Evolutionary conservation across 2,113 vertebrate genomes (phyloP).

Genomic region (Lontra canadensis): DNA sequence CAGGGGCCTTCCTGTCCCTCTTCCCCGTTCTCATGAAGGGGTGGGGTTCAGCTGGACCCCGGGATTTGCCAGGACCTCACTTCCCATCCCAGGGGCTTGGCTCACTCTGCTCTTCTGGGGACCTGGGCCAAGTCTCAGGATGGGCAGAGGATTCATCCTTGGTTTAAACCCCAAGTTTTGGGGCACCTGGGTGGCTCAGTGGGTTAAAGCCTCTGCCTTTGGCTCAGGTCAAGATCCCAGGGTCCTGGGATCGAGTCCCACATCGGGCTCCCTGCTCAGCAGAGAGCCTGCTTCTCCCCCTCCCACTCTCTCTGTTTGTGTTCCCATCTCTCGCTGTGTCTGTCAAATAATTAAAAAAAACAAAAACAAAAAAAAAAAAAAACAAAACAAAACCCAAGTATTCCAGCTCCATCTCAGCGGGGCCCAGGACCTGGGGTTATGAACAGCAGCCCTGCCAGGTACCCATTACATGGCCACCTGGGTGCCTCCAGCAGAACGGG

Average conservation of each 20-base stretch:
- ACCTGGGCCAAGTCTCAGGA: background rate
- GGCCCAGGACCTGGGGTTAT: rapidly evolving
- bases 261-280: no score
- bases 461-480: rapidly evolving
- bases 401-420: rapidly evolving
- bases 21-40: rapidly evolving
- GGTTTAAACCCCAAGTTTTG: background rate
- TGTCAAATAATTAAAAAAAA: no score
- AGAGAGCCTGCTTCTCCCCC: no score
- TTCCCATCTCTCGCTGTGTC: no score
- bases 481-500: no score
- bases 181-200: no score
- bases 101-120: rapidly evolving
- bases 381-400: no score
- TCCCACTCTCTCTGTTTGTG: no score
- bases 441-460: rapidly evolving
- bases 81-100: rapidly evolving
- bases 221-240: no score
- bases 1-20: background rate
- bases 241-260: no score
- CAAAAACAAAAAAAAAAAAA: no score
- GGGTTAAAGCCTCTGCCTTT: no score
- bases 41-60: rapidly evolving
- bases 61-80: rapidly evolving
- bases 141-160: rapidly evolving